Conservation (phyloP, 2,888 invertebrate species). For the Endomychus coccineus region DNA sequence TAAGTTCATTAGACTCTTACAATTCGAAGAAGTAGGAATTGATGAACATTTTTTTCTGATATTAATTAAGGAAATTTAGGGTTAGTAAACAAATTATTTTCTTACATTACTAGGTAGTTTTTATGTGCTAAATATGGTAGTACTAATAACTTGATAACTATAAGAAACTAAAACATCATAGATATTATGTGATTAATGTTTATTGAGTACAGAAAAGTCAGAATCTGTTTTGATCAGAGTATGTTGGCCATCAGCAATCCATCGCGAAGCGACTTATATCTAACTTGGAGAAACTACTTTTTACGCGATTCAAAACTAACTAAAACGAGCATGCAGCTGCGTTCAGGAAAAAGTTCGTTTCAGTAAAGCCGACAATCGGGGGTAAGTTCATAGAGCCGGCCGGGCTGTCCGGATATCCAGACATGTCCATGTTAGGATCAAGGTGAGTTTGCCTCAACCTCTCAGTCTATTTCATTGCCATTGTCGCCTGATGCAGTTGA, state of each 20-base stretch:
- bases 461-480: constrained; percentile 15
- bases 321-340: constrained; percentile 38
- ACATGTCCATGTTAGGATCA: constrained; percentile 38
- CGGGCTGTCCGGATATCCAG: constrained; percentile 30
- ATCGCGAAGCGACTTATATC: constrained; percentile 31
- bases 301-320: constrained; percentile 36
- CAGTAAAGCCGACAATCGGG: constrained; percentile 32
- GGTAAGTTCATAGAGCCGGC: constrained; percentile 38
- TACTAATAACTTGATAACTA: background rate
- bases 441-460: constrained; percentile 27
- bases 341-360: constrained; percentile 39
- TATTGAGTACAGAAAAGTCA: constrained; percentile 3
- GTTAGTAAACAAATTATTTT: too few relatives aligned
- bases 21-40: too few relatives aligned
- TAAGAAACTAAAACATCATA: background rate
- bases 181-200: background rate
- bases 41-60: too few relatives aligned
- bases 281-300: constrained; percentile 42
- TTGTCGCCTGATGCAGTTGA: constrained; percentile 7
- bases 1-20: too few relatives aligned
- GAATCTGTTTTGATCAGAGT: constrained; percentile 10
- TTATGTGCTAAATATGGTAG: background rate
- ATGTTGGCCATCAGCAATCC: constrained; percentile 14
- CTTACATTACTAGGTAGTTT: too few relatives aligned
- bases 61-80: too few relatives aligned